Evolutionary conservation across 1,140 invertebrate genomes (phyloP).

Genomic region (Drosophila jambulina): DNA sequence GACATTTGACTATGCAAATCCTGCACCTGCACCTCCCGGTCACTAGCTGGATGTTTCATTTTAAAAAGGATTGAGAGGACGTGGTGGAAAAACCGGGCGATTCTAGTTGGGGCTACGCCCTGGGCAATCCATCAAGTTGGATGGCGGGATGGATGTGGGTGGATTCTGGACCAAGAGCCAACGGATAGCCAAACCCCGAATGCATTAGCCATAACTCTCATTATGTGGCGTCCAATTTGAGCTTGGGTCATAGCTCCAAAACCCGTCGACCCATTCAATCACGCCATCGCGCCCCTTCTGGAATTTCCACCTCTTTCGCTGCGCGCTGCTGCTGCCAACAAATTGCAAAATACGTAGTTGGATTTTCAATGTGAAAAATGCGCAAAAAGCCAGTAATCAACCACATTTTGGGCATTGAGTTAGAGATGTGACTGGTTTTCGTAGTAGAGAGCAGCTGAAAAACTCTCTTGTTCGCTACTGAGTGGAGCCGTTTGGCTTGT

Average conservation of each 20-base stretch:
- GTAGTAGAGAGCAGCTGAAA: not conserved
- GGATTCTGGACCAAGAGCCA: slow-evolving; percentile 26
- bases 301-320: not conserved
- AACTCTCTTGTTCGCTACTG: too few relatives aligned
- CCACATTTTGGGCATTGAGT: slow-evolving; percentile 7
- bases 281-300: slow-evolving; percentile 62
- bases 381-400: slow-evolving; percentile 15
- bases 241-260: slow-evolving; percentile 18
- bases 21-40: slow-evolving; percentile 51
- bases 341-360: slow-evolving; percentile 67
- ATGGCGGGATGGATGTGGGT: slow-evolving; percentile 5
- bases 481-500: not conserved
- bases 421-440: slow-evolving; percentile 1
- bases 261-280: slow-evolving; percentile 73
- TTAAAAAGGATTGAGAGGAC: slow-evolving; percentile 29
- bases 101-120: slow-evolving; percentile 41
- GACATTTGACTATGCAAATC: slow-evolving; percentile 59
- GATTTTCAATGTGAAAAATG: slow-evolving; percentile 55
- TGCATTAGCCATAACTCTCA: slow-evolving; percentile 81
- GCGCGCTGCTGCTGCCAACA: slow-evolving; percentile 27
- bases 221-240: slow-evolving; percentile 52
- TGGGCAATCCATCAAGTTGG: slow-evolving; percentile 59
- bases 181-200: slow-evolving; percentile 37
- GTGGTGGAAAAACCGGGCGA: not conserved
- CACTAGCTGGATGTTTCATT: slow-evolving; percentile 68